Base-by-base conservation (phyloP, 2,797 vertebrate genomes). In the Lycodopsis pacificus region DNA sequence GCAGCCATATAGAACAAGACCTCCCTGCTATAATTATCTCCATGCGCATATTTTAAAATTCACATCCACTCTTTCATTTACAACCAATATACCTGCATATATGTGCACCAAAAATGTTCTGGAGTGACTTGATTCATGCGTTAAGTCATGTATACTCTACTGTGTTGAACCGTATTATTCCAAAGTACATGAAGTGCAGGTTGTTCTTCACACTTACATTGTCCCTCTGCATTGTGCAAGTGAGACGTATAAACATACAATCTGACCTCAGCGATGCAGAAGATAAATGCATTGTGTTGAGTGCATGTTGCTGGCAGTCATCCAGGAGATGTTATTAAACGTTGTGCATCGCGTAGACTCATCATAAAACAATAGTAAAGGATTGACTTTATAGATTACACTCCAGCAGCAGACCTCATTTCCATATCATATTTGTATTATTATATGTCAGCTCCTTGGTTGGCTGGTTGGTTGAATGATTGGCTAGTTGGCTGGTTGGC, bases 331-430 rank as follows among this genome's bases (percentile, higher is more conserved):
- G 76, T 74, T 84, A 81, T 78, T 73, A 73, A 49, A 69, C 11
- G 34, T 69, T 67, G 32, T 72, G 72, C 71, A 71, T 1, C 59
- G 71, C 69, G 64, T 77, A 57, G 51, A 71, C 80, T 80, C 66
- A 51, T 87, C 22, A 4, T 79, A 79, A 89, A 88, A 88, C 71
- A 89, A 90, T 76, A 81, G 81, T 62, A 73, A 62, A 79, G 25
- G 49, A 71, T 72, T 19, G 73, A 77, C 48, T 46, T 68, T 74
- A 82, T 54, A 68, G 72, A 92, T 88, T 65, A 32, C 30, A n/a
- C 22, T 76, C 59, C 36, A 59, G 73, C 86, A 70, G 56, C 79
- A 67, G 48, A 76, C 51, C 58, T 75, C 78, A 57, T 69, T 76
- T 70, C 67, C 62, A 70, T 61, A 69, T 84, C 15, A 6, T 54